Evolutionary conservation across 1,140 invertebrate species (phyloP).

Genomic region (Rhizoglyphus robini): DNA sequence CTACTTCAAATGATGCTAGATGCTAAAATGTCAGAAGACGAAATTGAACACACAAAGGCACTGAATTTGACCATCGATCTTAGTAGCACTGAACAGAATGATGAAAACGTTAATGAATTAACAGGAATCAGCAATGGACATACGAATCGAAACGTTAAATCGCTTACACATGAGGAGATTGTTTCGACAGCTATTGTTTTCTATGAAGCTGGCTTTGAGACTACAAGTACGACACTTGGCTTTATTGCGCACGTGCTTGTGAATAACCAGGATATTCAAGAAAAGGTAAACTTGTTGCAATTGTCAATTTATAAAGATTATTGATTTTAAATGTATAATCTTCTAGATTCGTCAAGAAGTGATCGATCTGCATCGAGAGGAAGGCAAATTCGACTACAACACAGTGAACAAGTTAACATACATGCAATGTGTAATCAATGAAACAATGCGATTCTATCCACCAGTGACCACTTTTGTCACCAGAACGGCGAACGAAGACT

Average conservation of each 20-base stretch:
- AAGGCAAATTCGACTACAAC: slow-evolving; percentile 25
- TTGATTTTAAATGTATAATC: too few species aligned
- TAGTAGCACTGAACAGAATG: not conserved
- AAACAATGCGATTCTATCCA: slow-evolving; percentile 33
- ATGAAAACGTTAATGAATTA: not conserved
- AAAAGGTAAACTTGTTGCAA: too few species aligned
- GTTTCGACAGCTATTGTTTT: slow-evolving; percentile 33
- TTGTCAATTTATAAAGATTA: too few species aligned
- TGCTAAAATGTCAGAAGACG: not conserved
- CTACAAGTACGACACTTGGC: slow-evolving; percentile 34
- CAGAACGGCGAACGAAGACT: slow-evolving; percentile 23
- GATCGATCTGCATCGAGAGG: slow-evolving; percentile 10
- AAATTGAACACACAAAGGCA: not conserved
- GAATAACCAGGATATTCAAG: slow-evolving; percentile 34
- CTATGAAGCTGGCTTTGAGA: slow-evolving; percentile 37
- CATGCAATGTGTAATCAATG: slow-evolving; percentile 35
- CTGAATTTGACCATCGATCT: not conserved
- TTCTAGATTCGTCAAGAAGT: slow-evolving; percentile 35
- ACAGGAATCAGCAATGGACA: not conserved
- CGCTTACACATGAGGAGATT: slow-evolving; percentile 29
- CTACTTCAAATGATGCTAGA: slow-evolving; percentile 19
- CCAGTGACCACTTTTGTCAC: slow-evolving; percentile 32
- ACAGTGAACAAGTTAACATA: slow-evolving; percentile 30
- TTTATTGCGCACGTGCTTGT: slow-evolving; percentile 34
- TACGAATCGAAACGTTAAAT: not conserved